Evolutionary conservation across 2,113 vertebrate species (phyloP).

Genomic region (Emydocephalus ijimae): DNA sequence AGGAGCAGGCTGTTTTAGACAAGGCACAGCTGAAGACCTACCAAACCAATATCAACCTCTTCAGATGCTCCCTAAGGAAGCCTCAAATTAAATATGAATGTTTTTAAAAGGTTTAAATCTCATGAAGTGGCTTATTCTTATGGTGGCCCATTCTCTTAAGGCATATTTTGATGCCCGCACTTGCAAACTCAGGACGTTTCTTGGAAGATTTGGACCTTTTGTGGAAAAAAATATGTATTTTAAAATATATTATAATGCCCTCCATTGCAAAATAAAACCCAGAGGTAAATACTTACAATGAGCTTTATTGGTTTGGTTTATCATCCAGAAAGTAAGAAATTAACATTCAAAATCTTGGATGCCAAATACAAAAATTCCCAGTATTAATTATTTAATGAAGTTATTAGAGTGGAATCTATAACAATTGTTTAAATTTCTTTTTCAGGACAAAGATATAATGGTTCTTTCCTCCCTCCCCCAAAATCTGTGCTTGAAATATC

Average conservation of each 20-base stretch:
- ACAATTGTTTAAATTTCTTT: not conserved
- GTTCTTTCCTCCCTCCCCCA: not conserved
- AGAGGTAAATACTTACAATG: not conserved
- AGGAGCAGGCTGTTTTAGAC: not conserved
- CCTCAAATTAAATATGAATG: not conserved
- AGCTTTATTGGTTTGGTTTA: not conserved
- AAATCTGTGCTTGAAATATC: not conserved
- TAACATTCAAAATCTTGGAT: not conserved
- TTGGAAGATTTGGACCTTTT: no score
- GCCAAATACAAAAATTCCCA: not conserved
- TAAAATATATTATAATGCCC: not conserved
- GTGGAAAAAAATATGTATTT: not conserved
- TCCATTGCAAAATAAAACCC: not conserved
- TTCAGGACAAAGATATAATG: not conserved
- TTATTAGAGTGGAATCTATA: not conserved
- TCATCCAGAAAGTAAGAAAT: not conserved
- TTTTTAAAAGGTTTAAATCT: not conserved
- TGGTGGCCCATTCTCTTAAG: not conserved
- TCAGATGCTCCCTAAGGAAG: no score
- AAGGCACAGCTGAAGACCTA: not conserved
- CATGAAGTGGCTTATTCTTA: not conserved
- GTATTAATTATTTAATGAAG: not conserved
- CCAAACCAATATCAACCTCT: not conserved
- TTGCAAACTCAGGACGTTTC: not conserved
- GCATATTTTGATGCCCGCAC: not conserved